Base-by-base conservation (phyloP, 2,113 vertebrate genomes). In the Tachysurus vachellii region DNA sequence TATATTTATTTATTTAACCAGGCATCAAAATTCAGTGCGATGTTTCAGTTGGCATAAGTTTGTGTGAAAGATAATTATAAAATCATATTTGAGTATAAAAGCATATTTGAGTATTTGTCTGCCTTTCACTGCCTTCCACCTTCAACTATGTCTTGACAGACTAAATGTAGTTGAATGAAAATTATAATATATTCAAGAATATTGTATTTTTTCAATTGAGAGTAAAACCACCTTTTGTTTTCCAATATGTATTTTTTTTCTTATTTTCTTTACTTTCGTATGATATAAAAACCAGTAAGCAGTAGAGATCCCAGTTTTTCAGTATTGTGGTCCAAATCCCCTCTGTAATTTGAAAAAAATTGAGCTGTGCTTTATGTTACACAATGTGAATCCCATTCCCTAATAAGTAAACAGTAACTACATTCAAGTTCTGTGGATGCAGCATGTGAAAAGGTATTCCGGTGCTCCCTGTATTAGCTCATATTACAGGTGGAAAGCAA, bases 1-100 rank as follows among this genome's bases (percentile, higher is more conserved):
- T 93, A 94, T 94, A 95, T 95, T 95, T 95, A 95, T 93, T 36
- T 94, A 50, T 50, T 9, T 50, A 92, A 92, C 92, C 91, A 91
- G 92, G 92, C 93, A 94, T 95, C 94, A 95, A 93, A 91, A 94
- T 92, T 95, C 89, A 87, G 90, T 80, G 75, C 71, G 88, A 93
- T 93, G 28, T 75, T 10, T 21, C 10, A 5, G 71, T 47, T 90
- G 87, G 88, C 89, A 86, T 92, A 84, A 87, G 89, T 92, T 86
- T 26, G 80, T 53, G 92, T 88, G 54, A 71, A 82, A 84, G 70
- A 53, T 90, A 86, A 59, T 61, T 85, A 86, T 90, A 91, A 93
- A 93, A 93, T 93, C 91, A 89, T 93, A 93, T 91, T 92, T 92
- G 59, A 42, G 42, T 75, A 21, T 26, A n/a, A n/a, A n/a, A n/a